A percentile compares a stretch with the other conserved stretches of the same genome.
phyloP scores from a whole-genome alignment of 2,113 vertebrate species.

The Halcyon senegalensis region DNA sequence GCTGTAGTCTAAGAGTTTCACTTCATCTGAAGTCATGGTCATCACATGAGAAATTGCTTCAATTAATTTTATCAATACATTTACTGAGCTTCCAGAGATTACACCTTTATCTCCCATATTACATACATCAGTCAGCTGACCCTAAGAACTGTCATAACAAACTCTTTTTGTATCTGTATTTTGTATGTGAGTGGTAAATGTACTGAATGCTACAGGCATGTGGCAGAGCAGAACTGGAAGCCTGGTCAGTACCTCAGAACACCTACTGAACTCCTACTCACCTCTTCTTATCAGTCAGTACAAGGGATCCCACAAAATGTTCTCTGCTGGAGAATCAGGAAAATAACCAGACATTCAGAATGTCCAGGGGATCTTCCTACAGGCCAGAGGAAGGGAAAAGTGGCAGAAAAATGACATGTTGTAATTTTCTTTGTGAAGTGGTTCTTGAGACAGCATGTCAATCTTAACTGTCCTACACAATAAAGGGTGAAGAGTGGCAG shows the following conservation, averaged over 20 bases:
- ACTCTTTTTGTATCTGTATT: neutral
- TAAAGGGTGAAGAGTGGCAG: neutral
- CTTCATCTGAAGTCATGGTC: neutral
- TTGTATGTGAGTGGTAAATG: neutral
- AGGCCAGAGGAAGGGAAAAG: slow-evolving; percentile 10
- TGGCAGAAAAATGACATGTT: neutral
- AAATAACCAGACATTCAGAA: neutral
- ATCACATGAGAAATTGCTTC: neutral
- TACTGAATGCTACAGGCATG: neutral
- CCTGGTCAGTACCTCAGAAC: neutral
- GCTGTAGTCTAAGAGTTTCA: neutral
- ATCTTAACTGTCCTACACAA: neutral
- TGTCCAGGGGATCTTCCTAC: neutral
- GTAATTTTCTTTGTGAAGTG: neutral
- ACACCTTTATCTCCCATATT: neutral
- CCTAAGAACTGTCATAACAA: neutral
- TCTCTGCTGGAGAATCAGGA: neutral
- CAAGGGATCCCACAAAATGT: neutral
- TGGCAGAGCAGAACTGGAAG: neutral
- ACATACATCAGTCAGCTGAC: neutral
- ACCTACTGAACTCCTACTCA: neutral
- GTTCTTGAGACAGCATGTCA: neutral
- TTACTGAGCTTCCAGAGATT: neutral
- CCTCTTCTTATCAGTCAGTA: neutral
- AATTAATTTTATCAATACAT: neutral